These are phyloP conservation scores for Sylvilagus floridanus DNA, from an alignment of 2,797 vertebrate genomes.

Conservation along the genomic window DNA sequence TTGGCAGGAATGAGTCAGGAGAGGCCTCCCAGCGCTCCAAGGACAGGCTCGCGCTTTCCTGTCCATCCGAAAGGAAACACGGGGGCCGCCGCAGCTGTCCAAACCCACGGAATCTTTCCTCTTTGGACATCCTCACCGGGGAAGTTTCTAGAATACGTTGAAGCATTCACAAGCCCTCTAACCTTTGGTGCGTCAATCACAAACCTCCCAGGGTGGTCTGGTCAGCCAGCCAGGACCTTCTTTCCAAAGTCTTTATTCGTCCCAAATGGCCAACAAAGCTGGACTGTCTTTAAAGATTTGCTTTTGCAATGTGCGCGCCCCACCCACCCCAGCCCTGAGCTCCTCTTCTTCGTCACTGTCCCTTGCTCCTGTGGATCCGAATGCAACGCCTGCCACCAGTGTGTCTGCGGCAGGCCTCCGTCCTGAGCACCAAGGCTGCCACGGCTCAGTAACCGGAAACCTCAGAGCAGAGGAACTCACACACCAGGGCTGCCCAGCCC, in stretches of 20 bases:
- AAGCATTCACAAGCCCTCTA: not conserved
- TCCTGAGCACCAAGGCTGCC: not conserved
- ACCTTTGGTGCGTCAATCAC: not conserved
- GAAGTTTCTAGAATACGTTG: not conserved
- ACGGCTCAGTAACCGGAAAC: not conserved
- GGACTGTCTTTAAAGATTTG: constrained; percentile 14
- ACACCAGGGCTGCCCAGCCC: constrained; percentile 68
- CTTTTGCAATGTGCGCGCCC: not conserved
- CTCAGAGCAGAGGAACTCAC: not conserved
- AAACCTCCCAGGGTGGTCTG: constrained; percentile 35
- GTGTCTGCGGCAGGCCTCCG: not conserved
- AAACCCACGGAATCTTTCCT: not conserved
- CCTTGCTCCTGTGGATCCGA: not conserved
- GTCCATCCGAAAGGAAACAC: too few relatives aligned
- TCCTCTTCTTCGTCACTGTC: not conserved
- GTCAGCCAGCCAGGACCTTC: not conserved
- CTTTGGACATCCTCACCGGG: not conserved
- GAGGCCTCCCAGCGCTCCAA: not conserved
- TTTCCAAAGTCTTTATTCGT: not conserved
- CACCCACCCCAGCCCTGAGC: not conserved
- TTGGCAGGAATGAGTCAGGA: not conserved
- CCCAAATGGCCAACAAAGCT: not conserved
- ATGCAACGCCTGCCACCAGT: not conserved
- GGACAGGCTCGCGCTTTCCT: not conserved
- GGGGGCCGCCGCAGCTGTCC: fast-evolving